Conservation (phyloP, 23 tunicate species). For the Phallusia fumigata region DNA sequence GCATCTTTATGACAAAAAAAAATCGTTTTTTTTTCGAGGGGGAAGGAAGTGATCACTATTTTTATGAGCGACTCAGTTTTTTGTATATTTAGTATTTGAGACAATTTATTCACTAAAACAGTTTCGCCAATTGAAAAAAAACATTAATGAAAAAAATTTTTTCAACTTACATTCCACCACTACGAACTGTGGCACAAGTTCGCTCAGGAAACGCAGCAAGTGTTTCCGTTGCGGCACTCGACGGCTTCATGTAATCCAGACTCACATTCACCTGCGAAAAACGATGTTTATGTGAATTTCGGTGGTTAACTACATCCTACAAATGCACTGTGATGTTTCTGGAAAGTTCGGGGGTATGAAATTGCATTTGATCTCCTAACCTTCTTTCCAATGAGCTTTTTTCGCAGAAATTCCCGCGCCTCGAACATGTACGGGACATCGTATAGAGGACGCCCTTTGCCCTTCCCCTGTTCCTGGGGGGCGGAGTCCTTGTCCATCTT, state of each 20-base stretch:
- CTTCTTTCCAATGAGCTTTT: conserved; percentile 94
- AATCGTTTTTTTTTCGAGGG: too few species aligned
- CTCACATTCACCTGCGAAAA: conserved; percentile 62
- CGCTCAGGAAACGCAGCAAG: conserved; percentile 75
- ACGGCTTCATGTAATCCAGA: conserved; percentile 87
- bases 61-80: too few species aligned
- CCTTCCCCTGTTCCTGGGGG: conserved; percentile 16
- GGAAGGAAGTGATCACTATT: too few species aligned
- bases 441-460: conserved; percentile 70
- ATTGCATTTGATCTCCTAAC: too few species aligned
- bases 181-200: conserved; percentile 79
- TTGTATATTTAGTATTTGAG: too few species aligned
- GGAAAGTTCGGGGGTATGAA: too few species aligned
- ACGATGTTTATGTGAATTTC: too few species aligned
- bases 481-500: conserved; percentile 39
- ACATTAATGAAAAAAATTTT: background rate
- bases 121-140: background rate
- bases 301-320: too few species aligned
- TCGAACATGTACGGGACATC: conserved; percentile 98
- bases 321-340: too few species aligned
- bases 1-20: too few species aligned
- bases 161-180: conserved; percentile 87
- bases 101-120: background rate
- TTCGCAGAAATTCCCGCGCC: conserved; percentile 93
- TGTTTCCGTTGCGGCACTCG: conserved; percentile 60